Evolutionary conservation across 2,113 vertebrate species (phyloP).

Genomic region (Psammodynastes pulverulentus): DNA sequence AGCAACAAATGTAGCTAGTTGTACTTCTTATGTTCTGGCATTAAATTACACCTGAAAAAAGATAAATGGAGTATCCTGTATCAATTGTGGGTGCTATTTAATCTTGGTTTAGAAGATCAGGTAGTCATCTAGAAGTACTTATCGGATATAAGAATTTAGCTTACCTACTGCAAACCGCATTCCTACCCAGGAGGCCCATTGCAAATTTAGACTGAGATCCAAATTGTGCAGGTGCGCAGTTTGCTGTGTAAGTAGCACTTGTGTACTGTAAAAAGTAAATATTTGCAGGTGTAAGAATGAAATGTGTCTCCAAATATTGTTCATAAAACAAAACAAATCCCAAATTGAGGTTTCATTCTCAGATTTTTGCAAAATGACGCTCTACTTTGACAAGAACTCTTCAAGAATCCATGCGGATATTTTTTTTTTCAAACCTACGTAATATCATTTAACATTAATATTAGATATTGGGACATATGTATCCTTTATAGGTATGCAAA

Average conservation of each 20-base stretch:
- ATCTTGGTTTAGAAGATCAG: neutral
- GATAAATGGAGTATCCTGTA: neutral
- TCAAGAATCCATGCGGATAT: neutral
- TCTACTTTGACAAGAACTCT: neutral
- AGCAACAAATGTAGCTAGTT: neutral
- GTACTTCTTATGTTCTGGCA: neutral
- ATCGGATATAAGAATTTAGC: neutral
- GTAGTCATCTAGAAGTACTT: neutral
- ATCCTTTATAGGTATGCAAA: no score
- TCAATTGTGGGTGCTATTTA: neutral
- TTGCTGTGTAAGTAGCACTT: neutral
- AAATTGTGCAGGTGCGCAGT: neutral
- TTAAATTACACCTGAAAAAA: neutral
- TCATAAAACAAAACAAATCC: neutral
- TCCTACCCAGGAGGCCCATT: neutral
- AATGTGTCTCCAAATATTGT: neutral
- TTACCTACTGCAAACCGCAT: neutral
- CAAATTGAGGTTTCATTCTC: neutral
- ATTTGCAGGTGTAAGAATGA: neutral
- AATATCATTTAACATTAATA: neutral
- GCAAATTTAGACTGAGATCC: neutral
- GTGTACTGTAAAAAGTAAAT: neutral
- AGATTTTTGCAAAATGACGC: neutral
- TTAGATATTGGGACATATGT: neutral
- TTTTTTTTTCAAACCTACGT: neutral